Conservation (phyloP, 2,888 invertebrate species). For the Theretra japonica region DNA sequence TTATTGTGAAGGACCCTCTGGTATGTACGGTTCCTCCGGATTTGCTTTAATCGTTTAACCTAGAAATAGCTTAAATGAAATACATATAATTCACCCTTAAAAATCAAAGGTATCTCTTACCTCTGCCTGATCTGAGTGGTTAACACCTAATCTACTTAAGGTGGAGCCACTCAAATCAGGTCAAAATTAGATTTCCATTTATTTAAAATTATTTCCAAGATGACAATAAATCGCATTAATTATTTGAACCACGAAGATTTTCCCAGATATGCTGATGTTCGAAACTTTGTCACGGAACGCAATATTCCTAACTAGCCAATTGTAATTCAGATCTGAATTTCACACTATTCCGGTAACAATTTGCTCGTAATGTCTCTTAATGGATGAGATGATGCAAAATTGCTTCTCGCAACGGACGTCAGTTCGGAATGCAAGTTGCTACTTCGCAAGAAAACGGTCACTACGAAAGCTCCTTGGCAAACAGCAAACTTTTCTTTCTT, state of each 20-base stretch:
- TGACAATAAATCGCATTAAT: not conserved
- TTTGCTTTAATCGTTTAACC: too few relatives aligned
- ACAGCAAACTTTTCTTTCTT: slow-evolving; percentile 23
- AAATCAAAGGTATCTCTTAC: too few relatives aligned
- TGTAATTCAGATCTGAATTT: not conserved
- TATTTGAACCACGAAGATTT: not conserved
- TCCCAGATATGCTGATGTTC: not conserved
- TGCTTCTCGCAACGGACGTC: slow-evolving; percentile 3
- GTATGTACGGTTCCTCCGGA: too few relatives aligned
- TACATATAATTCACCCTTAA: too few relatives aligned
- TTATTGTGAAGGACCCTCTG: too few relatives aligned
- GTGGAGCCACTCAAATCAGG: too few relatives aligned
- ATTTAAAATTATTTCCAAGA: too few relatives aligned
- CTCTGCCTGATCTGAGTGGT: too few relatives aligned
- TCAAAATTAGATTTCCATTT: too few relatives aligned
- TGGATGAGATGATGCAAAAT: not conserved
- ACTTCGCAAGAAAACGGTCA: slow-evolving; percentile 8
- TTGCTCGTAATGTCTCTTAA: not conserved
- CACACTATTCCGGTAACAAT: slow-evolving; percentile 17
- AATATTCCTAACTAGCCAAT: slow-evolving; percentile 12
- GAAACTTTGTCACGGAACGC: not conserved
- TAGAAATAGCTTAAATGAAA: too few relatives aligned
- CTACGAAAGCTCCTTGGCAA: slow-evolving; percentile 2
- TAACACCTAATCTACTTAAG: too few relatives aligned
- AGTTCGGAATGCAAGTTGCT: slow-evolving; percentile 17